A percentile compares a stretch with the other conserved stretches of the same genome.
These are phyloP conservation scores for Therioaphis trifolii DNA, from an alignment of 2,888 invertebrate genomes.

Conservation along the genomic window DNA sequence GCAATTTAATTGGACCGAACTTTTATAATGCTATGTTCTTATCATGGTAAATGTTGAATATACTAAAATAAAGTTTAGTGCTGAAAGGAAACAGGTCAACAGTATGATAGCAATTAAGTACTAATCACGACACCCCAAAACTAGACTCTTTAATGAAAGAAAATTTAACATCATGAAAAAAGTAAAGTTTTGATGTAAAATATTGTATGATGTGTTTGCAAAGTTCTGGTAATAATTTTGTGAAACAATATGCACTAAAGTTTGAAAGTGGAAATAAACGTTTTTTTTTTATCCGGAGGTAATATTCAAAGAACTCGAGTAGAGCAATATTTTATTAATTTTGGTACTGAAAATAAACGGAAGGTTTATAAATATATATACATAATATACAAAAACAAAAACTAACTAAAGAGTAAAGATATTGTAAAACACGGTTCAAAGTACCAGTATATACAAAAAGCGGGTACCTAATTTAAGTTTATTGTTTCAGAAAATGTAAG, in stretches of 20 bases:
- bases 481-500: conserved; percentile 41
- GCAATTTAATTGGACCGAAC: neutral
- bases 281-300: conserved; percentile 25
- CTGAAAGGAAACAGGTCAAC: conserved; percentile 2
- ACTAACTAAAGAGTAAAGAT: conserved; percentile 48
- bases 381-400: conserved; percentile 3
- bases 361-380: conserved; percentile 2
- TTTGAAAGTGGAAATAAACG: conserved; percentile 24
- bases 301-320: conserved; percentile 48
- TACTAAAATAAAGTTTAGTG: neutral
- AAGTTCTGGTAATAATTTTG: conserved; percentile 39
- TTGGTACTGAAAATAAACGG: conserved; percentile 19
- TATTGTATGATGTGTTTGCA: conserved; percentile 33
- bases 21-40: too few relatives aligned
- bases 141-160: conserved; percentile 38
- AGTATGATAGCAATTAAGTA: conserved; percentile 19
- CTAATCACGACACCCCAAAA: neutral
- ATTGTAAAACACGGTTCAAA: conserved; percentile 45
- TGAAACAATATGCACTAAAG: conserved; percentile 40
- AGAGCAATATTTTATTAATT: conserved; percentile 53
- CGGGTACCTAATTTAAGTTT: conserved; percentile 45
- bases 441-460: conserved; percentile 17
- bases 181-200: conserved; percentile 37
- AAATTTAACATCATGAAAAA: conserved; percentile 24
- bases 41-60: neutral